A percentile compares a stretch with the other conserved stretches of the same genome.
These are phyloP conservation scores for Globodera ellingtonae DNA, from an alignment of 1,140 invertebrate species.

Conservation along the genomic window DNA sequence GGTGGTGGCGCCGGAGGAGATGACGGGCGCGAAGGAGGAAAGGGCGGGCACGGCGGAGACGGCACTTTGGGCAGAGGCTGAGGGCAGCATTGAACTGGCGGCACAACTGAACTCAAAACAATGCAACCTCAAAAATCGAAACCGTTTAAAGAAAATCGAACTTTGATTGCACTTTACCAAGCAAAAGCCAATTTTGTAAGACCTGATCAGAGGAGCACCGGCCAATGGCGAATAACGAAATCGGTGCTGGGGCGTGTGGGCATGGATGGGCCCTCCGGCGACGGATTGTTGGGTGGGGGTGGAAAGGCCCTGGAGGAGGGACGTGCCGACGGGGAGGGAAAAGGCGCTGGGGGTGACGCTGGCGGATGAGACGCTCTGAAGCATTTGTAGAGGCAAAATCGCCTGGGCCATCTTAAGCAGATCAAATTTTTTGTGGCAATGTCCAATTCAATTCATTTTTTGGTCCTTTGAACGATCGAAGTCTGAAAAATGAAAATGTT, in stretches of 20 bases:
- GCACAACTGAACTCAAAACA: not conserved
- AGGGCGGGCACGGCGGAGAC: not conserved
- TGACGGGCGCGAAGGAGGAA: not conserved
- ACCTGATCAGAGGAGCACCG: slow-evolving; percentile 69
- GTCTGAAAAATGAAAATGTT: not conserved
- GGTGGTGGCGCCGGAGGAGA: not conserved
- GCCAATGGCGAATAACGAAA: slow-evolving; percentile 87
- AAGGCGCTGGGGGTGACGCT: slow-evolving; percentile 72
- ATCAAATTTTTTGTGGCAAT: not conserved
- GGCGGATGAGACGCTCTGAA: not conserved
- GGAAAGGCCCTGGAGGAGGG: slow-evolving; percentile 24
- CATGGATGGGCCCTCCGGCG: slow-evolving; percentile 73
- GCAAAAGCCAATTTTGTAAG: not conserved
- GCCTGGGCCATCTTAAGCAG: slow-evolving; percentile 67
- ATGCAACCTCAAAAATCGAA: too few relatives aligned
- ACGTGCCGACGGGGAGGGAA: slow-evolving; percentile 69
- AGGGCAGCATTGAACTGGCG: not conserved
- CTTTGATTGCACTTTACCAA: too few relatives aligned
- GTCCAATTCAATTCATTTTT: not conserved
- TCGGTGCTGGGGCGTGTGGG: slow-evolving; percentile 72
- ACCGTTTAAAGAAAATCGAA: too few relatives aligned
- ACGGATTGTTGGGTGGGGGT: slow-evolving; percentile 69
- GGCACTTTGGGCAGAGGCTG: not conserved
- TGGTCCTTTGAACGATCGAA: too few relatives aligned
- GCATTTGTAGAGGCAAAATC: slow-evolving; percentile 72